Evolutionary conservation across 1,140 invertebrate genomes (phyloP).

Genomic region (Brachystomella parvula): DNA sequence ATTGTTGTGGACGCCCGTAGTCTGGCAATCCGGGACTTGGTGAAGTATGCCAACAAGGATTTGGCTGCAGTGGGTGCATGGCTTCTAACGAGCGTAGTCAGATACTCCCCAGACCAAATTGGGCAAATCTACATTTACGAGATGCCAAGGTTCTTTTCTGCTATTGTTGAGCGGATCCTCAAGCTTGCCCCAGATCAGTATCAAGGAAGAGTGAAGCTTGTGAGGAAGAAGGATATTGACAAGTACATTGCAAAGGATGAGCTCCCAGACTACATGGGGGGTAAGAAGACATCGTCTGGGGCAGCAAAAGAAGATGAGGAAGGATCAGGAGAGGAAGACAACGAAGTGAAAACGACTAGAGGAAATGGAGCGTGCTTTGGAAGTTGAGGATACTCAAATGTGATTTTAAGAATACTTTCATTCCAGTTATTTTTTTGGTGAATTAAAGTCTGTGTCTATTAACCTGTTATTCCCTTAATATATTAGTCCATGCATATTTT

Average conservation of each 20-base stretch:
- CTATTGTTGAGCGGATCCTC: neutral
- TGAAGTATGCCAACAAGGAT: conserved; percentile 16
- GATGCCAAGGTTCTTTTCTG: conserved; percentile 8
- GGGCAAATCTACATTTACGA: neutral
- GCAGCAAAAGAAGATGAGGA: neutral
- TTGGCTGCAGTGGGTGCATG: conserved; percentile 3
- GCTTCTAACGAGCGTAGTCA: neutral
- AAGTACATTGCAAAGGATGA: conserved; percentile 9
- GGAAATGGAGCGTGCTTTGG: conserved; percentile 11
- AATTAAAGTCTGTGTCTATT: too few species aligned
- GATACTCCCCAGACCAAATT: conserved; percentile 3
- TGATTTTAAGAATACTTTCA: neutral
- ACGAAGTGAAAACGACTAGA: neutral
- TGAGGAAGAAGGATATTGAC: conserved; percentile 12
- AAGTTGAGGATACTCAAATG: neutral
- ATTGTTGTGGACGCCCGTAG: neutral
- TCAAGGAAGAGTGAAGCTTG: neutral
- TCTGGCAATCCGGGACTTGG: conserved; percentile 10
- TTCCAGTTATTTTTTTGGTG: too few species aligned
- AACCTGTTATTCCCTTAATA: too few species aligned
- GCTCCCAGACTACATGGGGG: conserved; percentile 15
- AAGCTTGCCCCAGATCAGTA: conserved; percentile 4
- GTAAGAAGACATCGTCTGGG: neutral
- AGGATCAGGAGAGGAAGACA: neutral
- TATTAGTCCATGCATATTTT: too few species aligned